phyloP scores from a whole-genome alignment of 2,888 invertebrate species.

The Andrena chrysosceles region DNA sequence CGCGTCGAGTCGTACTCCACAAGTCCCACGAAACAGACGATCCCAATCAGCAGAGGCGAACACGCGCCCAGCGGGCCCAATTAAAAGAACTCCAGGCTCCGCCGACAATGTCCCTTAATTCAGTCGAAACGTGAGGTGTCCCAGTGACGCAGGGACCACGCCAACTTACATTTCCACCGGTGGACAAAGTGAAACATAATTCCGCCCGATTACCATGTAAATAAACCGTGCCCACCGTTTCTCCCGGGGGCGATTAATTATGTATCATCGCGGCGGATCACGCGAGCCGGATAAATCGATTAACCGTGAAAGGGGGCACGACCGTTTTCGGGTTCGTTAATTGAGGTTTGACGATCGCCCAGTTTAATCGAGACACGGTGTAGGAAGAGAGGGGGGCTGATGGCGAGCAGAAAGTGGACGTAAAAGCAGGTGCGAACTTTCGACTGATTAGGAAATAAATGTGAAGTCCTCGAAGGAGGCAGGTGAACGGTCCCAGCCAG shows the following conservation, averaged over 20 bases:
- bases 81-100: not conserved
- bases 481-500: constrained; percentile 52
- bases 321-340: constrained; percentile 51
- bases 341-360: constrained; percentile 59
- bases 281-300: constrained; percentile 58
- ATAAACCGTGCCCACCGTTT: constrained; percentile 39
- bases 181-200: constrained; percentile 17
- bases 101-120: not conserved
- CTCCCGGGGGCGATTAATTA: constrained; percentile 41
- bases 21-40: not conserved
- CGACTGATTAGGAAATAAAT: constrained; percentile 60
- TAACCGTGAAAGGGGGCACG: constrained; percentile 46
- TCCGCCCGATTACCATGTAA: constrained; percentile 40
- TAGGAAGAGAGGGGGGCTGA: not conserved
- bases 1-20: not conserved
- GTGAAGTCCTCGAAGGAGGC: constrained; percentile 33
- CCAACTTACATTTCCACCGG: not conserved
- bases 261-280: constrained; percentile 44
- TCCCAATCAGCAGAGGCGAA: not conserved
- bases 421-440: constrained; percentile 62
- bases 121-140: not conserved
- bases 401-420: not conserved
- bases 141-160: not conserved
- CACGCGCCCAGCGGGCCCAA: not conserved
- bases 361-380: constrained; percentile 41